Evolutionary conservation across 1,140 invertebrate species (phyloP), one percentile per base, ranked within the genome.

Genomic region (Caenorhabditis inopinata): DNA sequence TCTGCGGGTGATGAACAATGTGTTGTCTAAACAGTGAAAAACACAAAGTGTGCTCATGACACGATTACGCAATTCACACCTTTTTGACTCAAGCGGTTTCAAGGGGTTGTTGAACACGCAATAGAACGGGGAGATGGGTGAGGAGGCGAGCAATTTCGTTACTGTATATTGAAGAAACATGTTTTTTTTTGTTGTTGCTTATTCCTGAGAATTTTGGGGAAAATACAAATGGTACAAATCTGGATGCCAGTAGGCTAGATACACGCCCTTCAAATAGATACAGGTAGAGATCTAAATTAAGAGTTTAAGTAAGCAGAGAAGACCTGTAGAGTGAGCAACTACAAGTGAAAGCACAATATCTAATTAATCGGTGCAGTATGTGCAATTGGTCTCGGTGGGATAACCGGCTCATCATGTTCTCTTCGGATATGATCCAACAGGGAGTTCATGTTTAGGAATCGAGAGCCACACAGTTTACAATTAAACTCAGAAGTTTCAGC

Each of bases 401-500:
- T 29, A 16, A 29, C 32, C 5, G 78, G 78, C 23, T 79, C 51
- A 45, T 81, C 79, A 32, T 81, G 79, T 23, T 81, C 79, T 21
- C 46, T 21, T 35, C 79, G 32, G 32, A 81, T 81, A 38, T 81
- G 79, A 32, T 32, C 35, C 12, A 81, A 23, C 0, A 81, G 32
- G 12, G 74, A 48, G 12, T 75, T 48, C 79, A 74, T 81, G 32
- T 75, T 48, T 2, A 81, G 18, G 79, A 81, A 81, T 73, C 53
- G 29, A n/a, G 47, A 21, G 1, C 79, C 79, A 46, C 79, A 81
- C 32, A 81, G 42, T 47, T 81, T 81, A 27, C 79, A 81, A 32
- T 58, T 79, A 46, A 79, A 58, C 0, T 75, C 47, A 0, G 35
- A 45, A 7, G 47, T 11, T 25, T 32, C 68, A 14, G 18, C 62